Evolutionary conservation across 2,888 invertebrate species (phyloP).

Genomic region (Pyrrhosoma nymphula): DNA sequence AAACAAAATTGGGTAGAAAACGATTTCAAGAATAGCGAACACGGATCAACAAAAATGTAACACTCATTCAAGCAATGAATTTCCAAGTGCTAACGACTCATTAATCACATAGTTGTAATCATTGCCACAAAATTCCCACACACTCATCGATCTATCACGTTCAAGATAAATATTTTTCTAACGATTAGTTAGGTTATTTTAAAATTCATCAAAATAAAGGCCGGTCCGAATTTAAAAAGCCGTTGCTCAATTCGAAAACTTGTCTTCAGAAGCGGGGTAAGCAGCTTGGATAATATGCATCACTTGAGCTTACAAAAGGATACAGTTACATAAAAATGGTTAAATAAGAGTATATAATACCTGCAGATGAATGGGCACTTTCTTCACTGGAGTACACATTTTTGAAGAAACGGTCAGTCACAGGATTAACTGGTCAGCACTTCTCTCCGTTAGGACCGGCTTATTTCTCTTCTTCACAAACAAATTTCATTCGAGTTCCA

Average conservation of each 20-base stretch:
- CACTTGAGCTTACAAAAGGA: background rate
- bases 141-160: background rate
- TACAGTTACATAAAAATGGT: background rate
- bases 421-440: background rate
- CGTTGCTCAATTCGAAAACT: background rate
- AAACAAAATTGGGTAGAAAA: background rate
- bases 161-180: background rate
- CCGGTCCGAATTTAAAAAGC: background rate
- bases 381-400: conserved; percentile 92
- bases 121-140: background rate
- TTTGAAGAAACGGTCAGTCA: background rate
- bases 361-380: conserved; percentile 96
- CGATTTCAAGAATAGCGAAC: background rate
- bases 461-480: background rate
- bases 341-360: conserved; percentile 79
- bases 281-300: background rate
- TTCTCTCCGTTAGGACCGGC: background rate
- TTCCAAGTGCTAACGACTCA: background rate
- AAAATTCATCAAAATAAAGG: background rate
- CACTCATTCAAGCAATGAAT: background rate
- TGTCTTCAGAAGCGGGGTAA: background rate
- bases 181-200: no score
- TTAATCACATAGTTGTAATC: background rate
- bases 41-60: background rate
- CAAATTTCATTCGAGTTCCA: background rate